Base-by-base conservation (phyloP, 1,140 invertebrate species). In the Polypedilum vanderplanki region DNA sequence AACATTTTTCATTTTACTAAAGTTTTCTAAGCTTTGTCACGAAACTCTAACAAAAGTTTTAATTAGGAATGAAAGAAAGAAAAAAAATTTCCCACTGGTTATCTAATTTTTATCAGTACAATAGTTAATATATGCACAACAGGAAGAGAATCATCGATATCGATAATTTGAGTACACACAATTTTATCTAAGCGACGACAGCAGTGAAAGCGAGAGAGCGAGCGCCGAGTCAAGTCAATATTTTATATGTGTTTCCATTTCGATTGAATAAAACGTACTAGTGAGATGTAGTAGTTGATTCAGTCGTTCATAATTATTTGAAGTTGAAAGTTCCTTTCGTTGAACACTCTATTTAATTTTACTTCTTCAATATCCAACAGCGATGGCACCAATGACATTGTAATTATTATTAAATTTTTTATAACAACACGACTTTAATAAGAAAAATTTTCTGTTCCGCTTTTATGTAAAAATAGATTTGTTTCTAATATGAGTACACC, bases 401-500 rank as follows among this genome's bases (percentile, higher is more conserved):
- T 70, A 70, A 70, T 9, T n/a, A 70, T 20, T 20, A 20, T 18
- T 18, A 22, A 18, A 70, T 20, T 70, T 70, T 18, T 18, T 7
- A 67, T 15, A 8, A n/a, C n/a, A n/a, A n/a, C n/a, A n/a, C n/a
- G n/a, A n/a, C n/a, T n/a, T n/a, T n/a, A n/a, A n/a, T n/a, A n/a
- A n/a, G 20, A 9, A 70, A 70, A n/a, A 18, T 7, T 70, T 18
- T 18, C 17, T 17, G 18, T 67, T 20, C n/a, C 7, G 2, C 7
- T 70, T 70, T 70, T 8, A 70, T 70, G 3, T 70, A 15, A n/a
- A n/a, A n/a, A 18, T 70, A 70, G 65, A 70, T 70, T 18, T 70
- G 17, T 70, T 10, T 20, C 65, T 9, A 70, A 18, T 18, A 22
- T 70, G 20, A 20, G 17, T 7, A 70, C 65, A 18, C 65, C 65